Conservation (phyloP, 1,140 invertebrate genomes). For the Psix sp. region DNA sequence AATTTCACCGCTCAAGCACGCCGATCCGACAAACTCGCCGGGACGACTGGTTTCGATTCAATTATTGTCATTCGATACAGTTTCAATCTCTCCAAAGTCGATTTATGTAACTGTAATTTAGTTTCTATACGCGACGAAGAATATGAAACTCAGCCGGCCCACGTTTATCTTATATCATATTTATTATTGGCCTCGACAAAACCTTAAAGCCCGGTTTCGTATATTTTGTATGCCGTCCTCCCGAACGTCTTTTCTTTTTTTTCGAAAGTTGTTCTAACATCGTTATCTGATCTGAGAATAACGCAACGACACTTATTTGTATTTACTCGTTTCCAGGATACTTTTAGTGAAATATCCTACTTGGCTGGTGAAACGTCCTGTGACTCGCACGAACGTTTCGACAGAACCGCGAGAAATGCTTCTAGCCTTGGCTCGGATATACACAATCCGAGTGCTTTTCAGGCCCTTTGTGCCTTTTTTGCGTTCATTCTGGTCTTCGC, state of each 20-base stretch:
- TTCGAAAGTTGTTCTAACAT: background rate
- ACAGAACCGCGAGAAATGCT: constrained; percentile 28
- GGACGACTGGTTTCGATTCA: constrained; percentile 8
- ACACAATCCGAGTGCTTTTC: constrained; percentile 10
- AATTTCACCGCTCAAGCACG: constrained; percentile 31
- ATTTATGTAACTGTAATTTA: constrained; percentile 14
- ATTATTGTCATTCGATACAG: constrained; percentile 6
- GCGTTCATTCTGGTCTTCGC: constrained; percentile 1
- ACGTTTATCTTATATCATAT: no score
- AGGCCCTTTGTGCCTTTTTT: constrained; percentile 3
- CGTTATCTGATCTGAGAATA: constrained; percentile 7
- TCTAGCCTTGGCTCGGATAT: constrained; percentile 23
- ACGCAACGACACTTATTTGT: constrained; percentile 10
- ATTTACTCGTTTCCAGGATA: constrained; percentile 29
- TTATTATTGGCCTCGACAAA: no score
- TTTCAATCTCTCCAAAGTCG: background rate
- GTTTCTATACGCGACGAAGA: constrained; percentile 5
- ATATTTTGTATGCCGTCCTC: no score
- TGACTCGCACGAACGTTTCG: constrained; percentile 11
- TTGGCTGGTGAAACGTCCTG: constrained; percentile 30
- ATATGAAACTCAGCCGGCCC: background rate
- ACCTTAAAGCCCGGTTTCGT: no score
- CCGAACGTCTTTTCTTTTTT: no score
- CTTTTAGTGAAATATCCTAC: constrained; percentile 34
- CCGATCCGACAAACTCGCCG: constrained; percentile 13